phyloP scores from a whole-genome alignment of 2,888 invertebrate species.

The Onthophagus sagittarius region DNA sequence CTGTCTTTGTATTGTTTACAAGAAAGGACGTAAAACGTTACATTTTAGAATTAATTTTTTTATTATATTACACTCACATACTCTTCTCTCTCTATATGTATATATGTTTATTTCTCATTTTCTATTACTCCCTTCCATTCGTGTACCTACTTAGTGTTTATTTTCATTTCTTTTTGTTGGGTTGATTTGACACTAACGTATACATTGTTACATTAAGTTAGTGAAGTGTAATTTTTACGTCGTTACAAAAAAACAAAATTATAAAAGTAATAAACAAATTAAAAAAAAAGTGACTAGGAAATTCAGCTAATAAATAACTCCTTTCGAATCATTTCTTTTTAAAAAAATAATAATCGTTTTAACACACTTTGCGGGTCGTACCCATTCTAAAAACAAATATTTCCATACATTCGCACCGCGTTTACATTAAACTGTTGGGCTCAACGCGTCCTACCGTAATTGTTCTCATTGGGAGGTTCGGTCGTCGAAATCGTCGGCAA shows the following conservation, averaged over 20 bases:
- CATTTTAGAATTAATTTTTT: background rate
- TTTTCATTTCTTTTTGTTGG: slow-evolving; percentile 1
- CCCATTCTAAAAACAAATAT: background rate
- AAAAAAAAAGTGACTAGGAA: slow-evolving; percentile 30
- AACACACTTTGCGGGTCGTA: background rate
- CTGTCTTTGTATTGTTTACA: background rate
- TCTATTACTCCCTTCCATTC: background rate
- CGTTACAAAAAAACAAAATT: slow-evolving; percentile 10
- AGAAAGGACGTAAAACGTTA: background rate
- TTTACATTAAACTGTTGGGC: slow-evolving; percentile 21
- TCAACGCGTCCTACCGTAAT: slow-evolving; percentile 31
- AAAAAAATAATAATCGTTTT: background rate
- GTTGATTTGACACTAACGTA: background rate
- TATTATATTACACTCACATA: background rate
- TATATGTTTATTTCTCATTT: background rate
- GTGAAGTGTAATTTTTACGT: slow-evolving; percentile 20
- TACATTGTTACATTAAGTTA: slow-evolving; percentile 19
- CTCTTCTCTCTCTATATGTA: too few species aligned
- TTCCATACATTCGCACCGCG: slow-evolving; percentile 10
- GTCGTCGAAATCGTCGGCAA: slow-evolving; percentile 25
- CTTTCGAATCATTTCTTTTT: slow-evolving; percentile 10
- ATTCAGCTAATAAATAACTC: slow-evolving; percentile 27
- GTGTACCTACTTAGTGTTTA: background rate
- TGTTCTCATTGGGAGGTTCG: slow-evolving; percentile 29
- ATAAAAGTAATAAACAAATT: background rate